These are phyloP conservation scores for Scophthalmus maximus DNA, from an alignment of 2,113 vertebrate species.

Conservation along the genomic window DNA sequence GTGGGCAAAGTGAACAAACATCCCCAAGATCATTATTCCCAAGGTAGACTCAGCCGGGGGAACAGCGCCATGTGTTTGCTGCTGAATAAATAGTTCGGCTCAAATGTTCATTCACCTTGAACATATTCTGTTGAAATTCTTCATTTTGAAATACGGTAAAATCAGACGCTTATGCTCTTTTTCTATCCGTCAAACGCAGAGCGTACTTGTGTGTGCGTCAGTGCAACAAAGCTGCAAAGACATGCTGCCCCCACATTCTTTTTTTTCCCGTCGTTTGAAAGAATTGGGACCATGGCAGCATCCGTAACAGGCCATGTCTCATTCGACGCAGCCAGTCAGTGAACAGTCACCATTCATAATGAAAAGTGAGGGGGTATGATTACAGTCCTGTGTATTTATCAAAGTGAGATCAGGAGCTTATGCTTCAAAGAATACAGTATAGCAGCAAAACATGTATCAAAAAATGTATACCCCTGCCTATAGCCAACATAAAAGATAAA, in stretches of 20 bases:
- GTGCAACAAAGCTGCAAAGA: too few species aligned
- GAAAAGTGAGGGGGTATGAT: too few species aligned
- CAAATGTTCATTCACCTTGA: conserved; percentile 41
- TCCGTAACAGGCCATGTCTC: conserved; percentile 3
- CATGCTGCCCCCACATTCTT: too few species aligned
- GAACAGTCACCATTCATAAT: conserved; percentile 13
- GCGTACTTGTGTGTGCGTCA: neutral
- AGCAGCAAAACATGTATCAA: conserved; percentile 17
- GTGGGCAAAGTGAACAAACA: conserved; percentile 71
- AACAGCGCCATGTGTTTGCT: conserved; percentile 29
- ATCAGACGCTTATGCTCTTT: conserved; percentile 19
- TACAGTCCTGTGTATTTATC: conserved; percentile 22
- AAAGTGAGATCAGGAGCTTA: conserved; percentile 4
- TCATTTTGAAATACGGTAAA: conserved; percentile 38
- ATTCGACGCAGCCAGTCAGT: too few species aligned
- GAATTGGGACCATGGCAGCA: too few species aligned
- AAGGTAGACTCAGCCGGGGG: conserved; percentile 64
- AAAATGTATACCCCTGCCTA: neutral
- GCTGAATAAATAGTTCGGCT: conserved; percentile 59
- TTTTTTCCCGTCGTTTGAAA: too few species aligned
- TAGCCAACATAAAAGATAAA: conserved; percentile 11
- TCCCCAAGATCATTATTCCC: conserved; percentile 71
- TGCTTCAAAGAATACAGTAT: conserved; percentile 18
- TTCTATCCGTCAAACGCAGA: conserved; percentile 24
- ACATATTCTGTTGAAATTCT: conserved; percentile 28